Evolutionary conservation across 2,888 invertebrate species (phyloP).

Genomic region (Macrophya annulata): DNA sequence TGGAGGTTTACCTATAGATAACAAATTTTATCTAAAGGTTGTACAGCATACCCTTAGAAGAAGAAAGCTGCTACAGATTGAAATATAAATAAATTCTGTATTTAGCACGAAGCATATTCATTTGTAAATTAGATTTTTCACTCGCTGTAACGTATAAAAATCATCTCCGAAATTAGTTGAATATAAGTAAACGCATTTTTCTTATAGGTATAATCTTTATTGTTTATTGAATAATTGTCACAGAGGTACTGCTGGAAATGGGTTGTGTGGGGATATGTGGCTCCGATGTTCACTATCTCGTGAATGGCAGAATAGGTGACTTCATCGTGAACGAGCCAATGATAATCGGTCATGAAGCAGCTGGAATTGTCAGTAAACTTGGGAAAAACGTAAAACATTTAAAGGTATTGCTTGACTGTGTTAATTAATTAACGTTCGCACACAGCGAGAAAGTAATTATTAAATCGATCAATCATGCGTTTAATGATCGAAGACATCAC

Average conservation of each 20-base stretch:
- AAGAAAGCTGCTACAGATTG: background rate
- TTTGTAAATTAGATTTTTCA: background rate
- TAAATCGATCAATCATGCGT: background rate
- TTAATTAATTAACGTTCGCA: background rate
- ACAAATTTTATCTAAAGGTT: too few relatives aligned
- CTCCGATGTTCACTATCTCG: conserved; percentile 96
- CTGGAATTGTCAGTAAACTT: conserved; percentile 89
- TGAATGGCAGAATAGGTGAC: conserved; percentile 91
- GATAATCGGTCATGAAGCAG: conserved; percentile 97
- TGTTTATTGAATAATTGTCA: conserved; percentile 60
- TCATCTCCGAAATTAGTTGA: background rate
- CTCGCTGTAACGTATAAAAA: background rate
- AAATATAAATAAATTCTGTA: background rate
- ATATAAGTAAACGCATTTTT: background rate
- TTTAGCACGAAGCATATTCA: background rate
- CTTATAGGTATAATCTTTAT: background rate
- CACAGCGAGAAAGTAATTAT: background rate
- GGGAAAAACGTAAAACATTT: conserved; percentile 87
- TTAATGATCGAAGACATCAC: too few relatives aligned
- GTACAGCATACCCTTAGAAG: background rate
- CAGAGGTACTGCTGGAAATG: conserved; percentile 94
- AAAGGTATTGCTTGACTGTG: conserved; percentile 76
- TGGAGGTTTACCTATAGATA: too few relatives aligned
- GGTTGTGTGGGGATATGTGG: conserved; percentile 98
- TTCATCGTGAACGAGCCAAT: conserved; percentile 94